Evolutionary conservation across 2,888 invertebrate genomes (phyloP), one percentile per base, ranked within the genome.

Genomic region (Latrodectus hesperus): DNA sequence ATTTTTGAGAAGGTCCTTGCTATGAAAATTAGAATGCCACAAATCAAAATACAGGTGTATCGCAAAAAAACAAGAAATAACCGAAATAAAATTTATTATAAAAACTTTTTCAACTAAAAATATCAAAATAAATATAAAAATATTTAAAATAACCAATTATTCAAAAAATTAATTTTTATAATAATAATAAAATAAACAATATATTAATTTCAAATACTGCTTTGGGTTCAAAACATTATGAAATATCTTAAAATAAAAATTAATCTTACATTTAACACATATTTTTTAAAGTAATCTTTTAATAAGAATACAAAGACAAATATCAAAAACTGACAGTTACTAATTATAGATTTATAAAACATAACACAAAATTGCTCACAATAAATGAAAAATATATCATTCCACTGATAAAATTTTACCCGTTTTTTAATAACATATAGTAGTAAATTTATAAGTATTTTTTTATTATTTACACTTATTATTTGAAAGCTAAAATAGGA

Each of bases 1-100:
- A 92, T 91, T 92, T 93, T 90, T 93, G 93, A 93, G 93, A 92
- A 90, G 93, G 93, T 93, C 93, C 93, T 93, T 93, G 91, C 90
- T 89, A 85, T 89, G 83, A 85, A 83, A 88, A 89, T 86, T 71
- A 82, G 81, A 86, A 86, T 78, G 86, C 82, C 74, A 86, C 77
- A 85, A 73, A 80, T 70, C 73, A 79, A 60, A 84, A 84, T 81
- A 87, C 53, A 64, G 64, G 72, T 52, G 60, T 53, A 88, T n/a
- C 64, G 78, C 55, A 60, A 88, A 77, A 90, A 78, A 75, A 65
- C 60, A 77, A 78, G 60, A 60, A 60, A 11, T n/a, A 60, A 60
- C 60, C 60, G 60, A 60, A 60, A 60, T 16, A 60, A 72, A 38
- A 52, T 11, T 72, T 65, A 51, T 49, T 11, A 65, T 65, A 65